A percentile compares a stretch with the other conserved stretches of the same genome.
phyloP scores from a whole-genome alignment of 2,888 invertebrate genomes.

The Xiphydria camelus region DNA sequence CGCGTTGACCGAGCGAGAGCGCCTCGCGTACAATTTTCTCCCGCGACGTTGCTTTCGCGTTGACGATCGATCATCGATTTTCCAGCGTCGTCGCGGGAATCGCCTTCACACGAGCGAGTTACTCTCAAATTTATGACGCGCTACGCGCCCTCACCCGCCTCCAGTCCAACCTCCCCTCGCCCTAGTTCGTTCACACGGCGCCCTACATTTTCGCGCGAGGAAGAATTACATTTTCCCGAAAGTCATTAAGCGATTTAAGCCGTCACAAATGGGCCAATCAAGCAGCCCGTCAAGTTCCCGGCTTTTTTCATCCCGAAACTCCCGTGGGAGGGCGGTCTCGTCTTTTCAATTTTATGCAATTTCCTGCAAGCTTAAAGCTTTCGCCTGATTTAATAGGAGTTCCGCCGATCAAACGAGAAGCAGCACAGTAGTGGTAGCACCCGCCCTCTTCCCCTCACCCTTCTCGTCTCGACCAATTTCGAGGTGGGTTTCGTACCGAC shows the following conservation, averaged over 20 bases:
- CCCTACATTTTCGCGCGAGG: not conserved
- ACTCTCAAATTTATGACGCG: too few species aligned
- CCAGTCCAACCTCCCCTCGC: not conserved
- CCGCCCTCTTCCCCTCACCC: slow-evolving; percentile 17
- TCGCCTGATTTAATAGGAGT: slow-evolving; percentile 39
- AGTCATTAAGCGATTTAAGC: slow-evolving; percentile 29
- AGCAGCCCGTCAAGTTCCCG: slow-evolving; percentile 15
- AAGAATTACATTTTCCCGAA: slow-evolving; percentile 8
- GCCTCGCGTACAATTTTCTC: too few species aligned
- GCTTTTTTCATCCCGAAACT: slow-evolving; percentile 9
- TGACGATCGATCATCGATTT: slow-evolving; percentile 27
- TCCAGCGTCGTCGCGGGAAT: not conserved
- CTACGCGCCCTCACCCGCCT: not conserved
- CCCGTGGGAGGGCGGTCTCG: too few species aligned
- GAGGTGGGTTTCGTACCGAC: not conserved
- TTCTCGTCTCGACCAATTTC: too few species aligned
- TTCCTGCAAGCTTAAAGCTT: slow-evolving; percentile 35
- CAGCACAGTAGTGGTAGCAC: too few species aligned
- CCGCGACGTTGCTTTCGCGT: too few species aligned
- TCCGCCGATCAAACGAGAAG: slow-evolving; percentile 39
- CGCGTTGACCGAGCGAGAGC: too few species aligned
- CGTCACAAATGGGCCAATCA: slow-evolving; percentile 26
- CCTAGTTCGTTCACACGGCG: too few species aligned
- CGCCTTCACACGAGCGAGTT: too few species aligned
- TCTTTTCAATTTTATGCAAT: slow-evolving; percentile 45